Evolutionary conservation across 2,797 vertebrate genomes (phyloP), one percentile per base, ranked within the genome.

Genomic region (Naso thynnoides): DNA sequence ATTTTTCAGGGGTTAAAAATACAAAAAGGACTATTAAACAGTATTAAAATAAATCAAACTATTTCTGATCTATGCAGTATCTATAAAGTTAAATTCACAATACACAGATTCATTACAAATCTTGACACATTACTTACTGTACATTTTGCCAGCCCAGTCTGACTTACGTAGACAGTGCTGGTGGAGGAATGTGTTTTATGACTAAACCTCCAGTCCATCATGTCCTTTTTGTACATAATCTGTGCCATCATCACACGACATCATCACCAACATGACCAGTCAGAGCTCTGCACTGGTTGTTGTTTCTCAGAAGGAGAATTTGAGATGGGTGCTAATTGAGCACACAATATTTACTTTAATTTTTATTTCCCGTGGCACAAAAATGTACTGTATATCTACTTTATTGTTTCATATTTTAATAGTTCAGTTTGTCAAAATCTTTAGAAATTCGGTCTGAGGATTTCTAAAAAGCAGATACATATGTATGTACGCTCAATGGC

Each of bases 241-340:
- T 8, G 0, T 4, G 24, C n/a, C 19, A 11, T 75, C n/a, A n/a
- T n/a, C n/a, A n/a, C n/a, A n/a, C n/a, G 63, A 71, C 76, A 69
- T 73, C 81, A 83, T 56, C 69, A 33, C 8, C 44, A 18, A 15
- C 58, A 13, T 45, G 73, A 24, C 89, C 77, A 82, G 41, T 84
- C 52, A 88, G 11, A 33, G n/a, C 26, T 42, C 73, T 21, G 15
- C 23, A 24, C 41, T 26, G 6, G 6, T 42, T 11, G 15, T 16
- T 5, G 2, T 50, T 63, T n/a, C 1, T 31, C n/a, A 49, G 42
- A 53, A 21, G 18, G 21, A 33, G 7, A 73, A 38, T 67, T 64
- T 48, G 19, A 36, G 13, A 58, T 52, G 14, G 27, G 8, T 59
- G 26, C 39, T 14, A 27, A 13, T 41, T 26, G 27, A 47, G 29